A percentile compares a stretch with the other conserved stretches of the same genome.
These are phyloP conservation scores for Lepus oiostolus DNA, from an alignment of 2,797 vertebrate genomes.

Conservation along the genomic window DNA sequence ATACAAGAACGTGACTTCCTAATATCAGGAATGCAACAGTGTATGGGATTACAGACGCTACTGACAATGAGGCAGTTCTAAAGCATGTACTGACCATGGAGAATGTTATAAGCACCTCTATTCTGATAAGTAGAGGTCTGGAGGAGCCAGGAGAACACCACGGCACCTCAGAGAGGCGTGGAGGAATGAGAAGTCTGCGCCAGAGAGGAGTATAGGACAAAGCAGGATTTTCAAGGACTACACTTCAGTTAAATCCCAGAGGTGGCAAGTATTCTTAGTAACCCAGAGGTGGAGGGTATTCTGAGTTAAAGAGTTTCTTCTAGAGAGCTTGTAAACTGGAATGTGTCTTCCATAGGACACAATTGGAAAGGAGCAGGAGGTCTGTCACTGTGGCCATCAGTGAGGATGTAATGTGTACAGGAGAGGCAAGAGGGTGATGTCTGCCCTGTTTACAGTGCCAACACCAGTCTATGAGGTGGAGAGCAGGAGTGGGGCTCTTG, in stretches of 20 bases:
- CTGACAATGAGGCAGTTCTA: not conserved
- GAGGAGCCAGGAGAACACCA: not conserved
- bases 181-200: not conserved
- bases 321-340: not conserved
- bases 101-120: not conserved
- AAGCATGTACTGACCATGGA: not conserved
- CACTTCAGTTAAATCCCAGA: not conserved
- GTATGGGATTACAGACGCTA: not conserved
- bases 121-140: not conserved
- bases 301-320: not conserved
- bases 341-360: not conserved
- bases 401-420: not conserved
- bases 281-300: conserved; percentile 3
- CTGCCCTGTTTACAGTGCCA: not conserved
- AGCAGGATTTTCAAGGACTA: conserved; percentile 54
- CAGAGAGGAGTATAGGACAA: not conserved
- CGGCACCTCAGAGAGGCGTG: not conserved
- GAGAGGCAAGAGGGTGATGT: not conserved
- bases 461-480: not conserved
- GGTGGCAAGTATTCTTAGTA: not conserved
- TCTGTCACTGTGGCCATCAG: not conserved
- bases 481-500: not conserved
- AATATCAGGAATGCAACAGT: not conserved
- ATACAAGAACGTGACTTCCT: not conserved
- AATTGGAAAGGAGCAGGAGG: not conserved